These are phyloP conservation scores for Anhinga anhinga DNA, from an alignment of 2,113 vertebrate species.

Conservation along the genomic window DNA sequence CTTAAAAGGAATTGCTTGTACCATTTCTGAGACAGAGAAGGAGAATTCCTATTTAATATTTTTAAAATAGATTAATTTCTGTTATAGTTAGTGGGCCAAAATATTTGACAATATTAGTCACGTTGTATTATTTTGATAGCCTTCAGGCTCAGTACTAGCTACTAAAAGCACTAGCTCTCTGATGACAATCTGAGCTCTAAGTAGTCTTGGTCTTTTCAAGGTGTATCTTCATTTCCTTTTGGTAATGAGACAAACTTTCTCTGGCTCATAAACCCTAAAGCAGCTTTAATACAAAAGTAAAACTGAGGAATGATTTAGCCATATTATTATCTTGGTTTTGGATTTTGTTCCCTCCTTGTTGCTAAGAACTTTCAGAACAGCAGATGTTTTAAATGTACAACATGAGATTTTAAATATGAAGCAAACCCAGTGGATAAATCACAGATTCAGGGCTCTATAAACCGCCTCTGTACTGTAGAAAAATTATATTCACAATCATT, in stretches of 20 bases:
- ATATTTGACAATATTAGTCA: not conserved
- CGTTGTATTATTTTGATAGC: not conserved
- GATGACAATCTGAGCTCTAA: conserved; percentile 43
- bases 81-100: not conserved
- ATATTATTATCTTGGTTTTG: not conserved
- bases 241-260: conserved; percentile 67
- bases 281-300: conserved; percentile 47
- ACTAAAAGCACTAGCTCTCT: conserved; percentile 1
- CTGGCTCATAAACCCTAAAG: conserved; percentile 60
- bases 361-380: not conserved
- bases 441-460: not conserved
- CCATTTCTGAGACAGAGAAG: not conserved
- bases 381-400: conserved; percentile 36
- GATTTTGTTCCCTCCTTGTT: not conserved
- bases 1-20: not conserved
- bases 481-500: not conserved
- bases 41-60: not conserved
- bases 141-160: not conserved
- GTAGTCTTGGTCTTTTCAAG: conserved; percentile 23
- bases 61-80: not conserved
- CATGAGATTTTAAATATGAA: not conserved
- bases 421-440: not conserved
- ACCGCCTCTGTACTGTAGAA: not conserved
- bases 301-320: conserved; percentile 18
- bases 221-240: conserved; percentile 55